Evolutionary conservation across 2,888 invertebrate genomes (phyloP).

Genomic region (Orthosia cruda): DNA sequence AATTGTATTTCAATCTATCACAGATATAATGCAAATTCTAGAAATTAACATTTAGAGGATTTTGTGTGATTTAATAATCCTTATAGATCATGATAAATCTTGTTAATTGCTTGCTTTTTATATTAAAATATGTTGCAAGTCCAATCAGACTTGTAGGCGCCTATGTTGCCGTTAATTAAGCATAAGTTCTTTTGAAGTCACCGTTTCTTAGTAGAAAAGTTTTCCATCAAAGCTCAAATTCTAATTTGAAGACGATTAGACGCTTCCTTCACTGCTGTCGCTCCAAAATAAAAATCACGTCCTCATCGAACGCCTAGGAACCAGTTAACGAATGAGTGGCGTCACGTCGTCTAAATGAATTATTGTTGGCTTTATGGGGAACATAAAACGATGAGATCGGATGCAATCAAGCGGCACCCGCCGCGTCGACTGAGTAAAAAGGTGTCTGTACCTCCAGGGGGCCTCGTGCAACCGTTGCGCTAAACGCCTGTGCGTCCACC

Average conservation of each 20-base stretch:
- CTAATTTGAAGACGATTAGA: slow-evolving; percentile 65
- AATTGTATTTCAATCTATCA: neutral
- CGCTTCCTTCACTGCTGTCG: slow-evolving; percentile 63
- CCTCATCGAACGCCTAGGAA: slow-evolving; percentile 79
- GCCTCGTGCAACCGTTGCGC: slow-evolving; percentile 83
- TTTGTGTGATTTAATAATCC: slow-evolving; percentile 21
- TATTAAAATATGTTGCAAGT: slow-evolving; percentile 27
- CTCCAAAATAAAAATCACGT: slow-evolving; percentile 71
- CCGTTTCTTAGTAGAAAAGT: slow-evolving; percentile 46
- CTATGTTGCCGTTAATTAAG: slow-evolving; percentile 36
- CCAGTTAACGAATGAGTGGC: slow-evolving; percentile 91
- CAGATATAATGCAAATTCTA: slow-evolving; percentile 21
- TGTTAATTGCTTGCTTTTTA: slow-evolving; percentile 22
- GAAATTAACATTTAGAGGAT: slow-evolving; percentile 3
- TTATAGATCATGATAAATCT: slow-evolving; percentile 37
- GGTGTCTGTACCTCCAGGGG: slow-evolving; percentile 88
- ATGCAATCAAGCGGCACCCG: slow-evolving; percentile 91
- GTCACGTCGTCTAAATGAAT: slow-evolving; percentile 92
- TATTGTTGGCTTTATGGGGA: slow-evolving; percentile 91
- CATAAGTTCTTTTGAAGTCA: slow-evolving; percentile 49
- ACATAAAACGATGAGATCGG: slow-evolving; percentile 91
- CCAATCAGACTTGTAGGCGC: slow-evolving; percentile 45
- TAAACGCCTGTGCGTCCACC: slow-evolving; percentile 82
- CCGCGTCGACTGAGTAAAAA: slow-evolving; percentile 89
- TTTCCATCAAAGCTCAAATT: slow-evolving; percentile 67